phyloP scores from a whole-genome alignment of 2,797 vertebrate species.

The Yasuhikotakia modesta region DNA sequence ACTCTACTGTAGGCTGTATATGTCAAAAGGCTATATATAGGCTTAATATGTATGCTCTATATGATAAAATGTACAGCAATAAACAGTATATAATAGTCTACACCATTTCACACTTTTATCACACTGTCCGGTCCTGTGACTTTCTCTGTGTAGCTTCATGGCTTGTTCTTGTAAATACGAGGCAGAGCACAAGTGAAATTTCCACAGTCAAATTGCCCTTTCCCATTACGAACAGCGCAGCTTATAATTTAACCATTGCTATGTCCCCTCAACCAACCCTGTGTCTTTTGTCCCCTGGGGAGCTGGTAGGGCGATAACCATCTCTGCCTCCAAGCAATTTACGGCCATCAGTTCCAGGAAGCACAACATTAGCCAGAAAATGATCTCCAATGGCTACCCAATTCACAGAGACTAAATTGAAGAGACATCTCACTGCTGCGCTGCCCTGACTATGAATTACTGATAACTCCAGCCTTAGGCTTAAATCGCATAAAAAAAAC shows the following conservation, averaged over 20 bases:
- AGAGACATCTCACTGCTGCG: constrained; percentile 40
- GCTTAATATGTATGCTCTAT: too few species aligned
- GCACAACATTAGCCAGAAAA: constrained; percentile 57
- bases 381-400: constrained; percentile 55
- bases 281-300: constrained; percentile 46
- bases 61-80: not conserved
- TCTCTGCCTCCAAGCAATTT: constrained; percentile 59
- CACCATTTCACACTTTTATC: not conserved
- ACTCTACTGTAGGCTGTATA: too few species aligned
- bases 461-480: constrained; percentile 31
- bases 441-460: constrained; percentile 21
- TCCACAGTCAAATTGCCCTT: not conserved
- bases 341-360: constrained; percentile 56
- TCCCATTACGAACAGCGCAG: constrained; percentile 5
- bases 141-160: not conserved
- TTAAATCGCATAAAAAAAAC: constrained; percentile 36
- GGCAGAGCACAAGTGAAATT: not conserved
- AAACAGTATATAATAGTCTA: not conserved
- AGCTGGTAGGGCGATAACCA: constrained; percentile 49
- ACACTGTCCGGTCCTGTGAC: not conserved
- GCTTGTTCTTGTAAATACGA: not conserved
- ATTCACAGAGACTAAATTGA: constrained; percentile 60
- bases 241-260: constrained; percentile 37
- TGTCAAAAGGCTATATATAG: too few species aligned
- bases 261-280: constrained; percentile 18